A percentile compares a stretch with the other conserved stretches of the same genome.
phyloP scores from a whole-genome alignment of 30 jellyfish, hydroid and myxozoan genomes.

The Nemopilema nomurai region DNA sequence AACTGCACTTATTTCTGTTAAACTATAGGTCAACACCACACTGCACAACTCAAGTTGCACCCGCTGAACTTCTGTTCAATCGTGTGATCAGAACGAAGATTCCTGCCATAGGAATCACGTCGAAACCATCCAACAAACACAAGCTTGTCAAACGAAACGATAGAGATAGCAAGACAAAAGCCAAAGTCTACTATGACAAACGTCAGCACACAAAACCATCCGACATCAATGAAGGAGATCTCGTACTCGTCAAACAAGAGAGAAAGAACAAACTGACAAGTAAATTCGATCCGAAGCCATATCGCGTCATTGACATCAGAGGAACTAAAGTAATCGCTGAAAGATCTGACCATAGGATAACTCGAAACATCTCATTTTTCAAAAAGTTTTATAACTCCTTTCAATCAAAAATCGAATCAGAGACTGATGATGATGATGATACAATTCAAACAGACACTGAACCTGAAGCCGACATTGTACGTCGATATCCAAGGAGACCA shows the following conservation, averaged over 20 bases:
- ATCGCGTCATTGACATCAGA: background rate
- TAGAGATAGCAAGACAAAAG: slow-evolving; percentile 14
- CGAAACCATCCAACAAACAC: slow-evolving; percentile 41
- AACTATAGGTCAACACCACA: slow-evolving; percentile 18
- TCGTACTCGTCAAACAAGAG: slow-evolving; percentile 39
- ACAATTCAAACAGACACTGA: slow-evolving; percentile 5
- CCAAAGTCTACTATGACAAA: slow-evolving; percentile 19
- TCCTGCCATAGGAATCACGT: no score
- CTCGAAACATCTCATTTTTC: slow-evolving; percentile 41
- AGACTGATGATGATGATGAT: slow-evolving; percentile 15
- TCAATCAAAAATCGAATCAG: slow-evolving; percentile 22
- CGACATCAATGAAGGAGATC: slow-evolving; percentile 17
- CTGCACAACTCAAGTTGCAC: slow-evolving; percentile 21
- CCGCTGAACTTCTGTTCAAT: no score
- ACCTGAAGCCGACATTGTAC: slow-evolving; percentile 1
- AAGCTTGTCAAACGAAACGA: slow-evolving; percentile 11
- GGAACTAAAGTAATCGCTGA: slow-evolving; percentile 55
- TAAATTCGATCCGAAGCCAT: slow-evolving; percentile 23
- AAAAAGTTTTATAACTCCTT: slow-evolving; percentile 31
- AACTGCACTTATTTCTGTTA: slow-evolving; percentile 4
- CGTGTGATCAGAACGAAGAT: no score
- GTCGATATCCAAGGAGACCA: slow-evolving; percentile 18
- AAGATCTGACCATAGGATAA: slow-evolving; percentile 45
- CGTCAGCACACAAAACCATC: slow-evolving; percentile 6
- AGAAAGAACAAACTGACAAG: slow-evolving; percentile 39